phyloP scores from a whole-genome alignment of 2,888 invertebrate genomes.

The Bruchidius siliquastri region DNA sequence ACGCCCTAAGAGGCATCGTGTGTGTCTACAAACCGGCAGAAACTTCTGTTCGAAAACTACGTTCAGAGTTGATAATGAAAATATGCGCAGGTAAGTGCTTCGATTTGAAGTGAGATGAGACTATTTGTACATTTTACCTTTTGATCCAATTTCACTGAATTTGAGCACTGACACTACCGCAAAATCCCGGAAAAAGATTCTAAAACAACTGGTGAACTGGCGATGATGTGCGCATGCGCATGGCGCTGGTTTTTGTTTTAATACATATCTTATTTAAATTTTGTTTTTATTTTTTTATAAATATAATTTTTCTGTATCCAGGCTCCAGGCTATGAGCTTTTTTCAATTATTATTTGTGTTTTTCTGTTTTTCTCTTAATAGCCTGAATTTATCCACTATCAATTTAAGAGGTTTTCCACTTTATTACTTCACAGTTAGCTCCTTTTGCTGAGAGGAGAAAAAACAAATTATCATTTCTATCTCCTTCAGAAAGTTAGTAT shows the following conservation, averaged over 20 bases:
- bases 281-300: not conserved
- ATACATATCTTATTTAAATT: not conserved
- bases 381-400: too few species aligned
- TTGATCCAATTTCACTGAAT: not conserved
- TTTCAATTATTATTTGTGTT: too few species aligned
- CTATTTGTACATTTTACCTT: not conserved
- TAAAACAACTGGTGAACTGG: not conserved
- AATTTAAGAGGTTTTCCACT: too few species aligned
- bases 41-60: conserved; percentile 52
- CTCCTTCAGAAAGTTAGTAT: too few species aligned
- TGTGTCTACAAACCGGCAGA: conserved; percentile 75
- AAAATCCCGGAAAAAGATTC: conserved; percentile 1
- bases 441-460: too few species aligned
- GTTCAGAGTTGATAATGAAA: conserved; percentile 57
- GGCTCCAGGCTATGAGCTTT: too few species aligned
- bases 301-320: too few species aligned
- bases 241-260: not conserved
- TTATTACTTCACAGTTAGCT: too few species aligned
- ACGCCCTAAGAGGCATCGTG: conserved; percentile 66
- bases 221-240: not conserved
- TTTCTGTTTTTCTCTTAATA: too few species aligned
- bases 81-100: conserved; percentile 61
- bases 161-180: conserved; percentile 4
- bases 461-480: too few species aligned
- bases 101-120: not conserved